Base-by-base conservation (phyloP, 2,113 vertebrate species). In the Physeter macrocephalus region DNA sequence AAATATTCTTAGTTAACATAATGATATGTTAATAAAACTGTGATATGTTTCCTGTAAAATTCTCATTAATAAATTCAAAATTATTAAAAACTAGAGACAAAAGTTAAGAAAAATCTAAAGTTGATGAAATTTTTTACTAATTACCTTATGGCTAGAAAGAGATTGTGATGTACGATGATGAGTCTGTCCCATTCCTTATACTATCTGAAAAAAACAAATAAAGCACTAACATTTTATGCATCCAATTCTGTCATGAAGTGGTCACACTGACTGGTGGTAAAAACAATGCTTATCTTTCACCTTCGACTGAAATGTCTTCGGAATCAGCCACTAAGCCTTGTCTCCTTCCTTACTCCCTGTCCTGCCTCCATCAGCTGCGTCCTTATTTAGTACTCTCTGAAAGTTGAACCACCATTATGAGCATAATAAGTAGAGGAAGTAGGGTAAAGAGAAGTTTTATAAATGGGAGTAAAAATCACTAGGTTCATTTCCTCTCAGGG, bases 1-100 rank as follows among this genome's bases (percentile, higher is more conserved):
- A 87, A n/a, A 77, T 29, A 75, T 87, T 75, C 5, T 43, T 43
- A 34, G 13, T 64, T 64, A 57, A 87, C 12, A 64, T 39, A 74
- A 23, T n/a, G 46, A 59, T 81, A 80, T 66, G 72, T 10, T 67
- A n/a, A 67, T 83, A 61, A 54, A 52, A n/a, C 3, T 69, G 8
- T 91, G 36, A 67, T 18, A 3, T 39, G 18, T 5, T 29, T 92
- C 61, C n/a, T 84, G 21, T 25, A 66, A 27, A n/a, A 61, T 39
- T 84, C 12, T 31, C n/a, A 25, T 62, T 88, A 62, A 64, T 66
- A 78, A 61, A 61, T 84, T 78, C 31, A 54, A 88, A 64, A 80
- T 57, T 25, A 59, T 71, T 57, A 69, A 43, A 74, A 77, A 15
- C 13, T 88, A 41, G 29, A 84, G 29, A 41, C n/a, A 71, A 54